phyloP scores from a whole-genome alignment of 2,113 vertebrate genomes.

The Syngnathoides biaculeatus region DNA sequence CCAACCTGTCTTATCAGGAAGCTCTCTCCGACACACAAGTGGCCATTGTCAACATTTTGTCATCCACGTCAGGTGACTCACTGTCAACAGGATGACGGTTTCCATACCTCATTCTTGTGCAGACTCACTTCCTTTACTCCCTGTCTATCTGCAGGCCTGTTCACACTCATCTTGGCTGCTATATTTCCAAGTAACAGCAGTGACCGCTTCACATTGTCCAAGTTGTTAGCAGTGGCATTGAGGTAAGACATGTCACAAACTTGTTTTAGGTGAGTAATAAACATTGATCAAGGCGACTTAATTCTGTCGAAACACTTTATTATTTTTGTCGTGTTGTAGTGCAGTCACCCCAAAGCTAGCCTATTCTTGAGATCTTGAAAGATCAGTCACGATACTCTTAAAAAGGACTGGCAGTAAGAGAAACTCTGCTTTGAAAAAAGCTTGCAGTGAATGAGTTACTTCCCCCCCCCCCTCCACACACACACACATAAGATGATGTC shows the following conservation, averaged over 20 bases:
- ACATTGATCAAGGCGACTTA: background rate
- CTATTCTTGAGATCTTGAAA: too few relatives aligned
- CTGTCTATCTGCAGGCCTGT: conserved; percentile 77
- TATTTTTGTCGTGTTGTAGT: too few relatives aligned
- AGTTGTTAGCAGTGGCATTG: conserved; percentile 88
- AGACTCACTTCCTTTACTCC: conserved; percentile 5
- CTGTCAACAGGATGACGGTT: background rate
- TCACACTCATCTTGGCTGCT: conserved; percentile 89
- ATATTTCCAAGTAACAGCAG: conserved; percentile 97
- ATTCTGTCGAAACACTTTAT: too few relatives aligned
- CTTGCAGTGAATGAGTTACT: too few relatives aligned
- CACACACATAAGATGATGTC: too few relatives aligned
- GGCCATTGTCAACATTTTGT: conserved; percentile 92
- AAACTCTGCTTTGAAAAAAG: too few relatives aligned
- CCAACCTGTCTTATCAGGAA: conserved; percentile 95
- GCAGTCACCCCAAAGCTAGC: too few relatives aligned
- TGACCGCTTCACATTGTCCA: conserved; percentile 94
- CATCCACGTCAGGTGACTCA: conserved; percentile 89
- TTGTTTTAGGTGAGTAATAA: background rate
- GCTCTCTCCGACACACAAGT: conserved; percentile 91
- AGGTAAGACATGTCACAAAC: conserved; percentile 70
- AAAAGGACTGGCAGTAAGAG: too few relatives aligned
- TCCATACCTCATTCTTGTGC: background rate
- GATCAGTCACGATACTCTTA: too few relatives aligned
- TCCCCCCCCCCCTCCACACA: too few relatives aligned